Evolutionary conservation across 1,140 invertebrate species (phyloP).

Genomic region (Caerostris extrusa): DNA sequence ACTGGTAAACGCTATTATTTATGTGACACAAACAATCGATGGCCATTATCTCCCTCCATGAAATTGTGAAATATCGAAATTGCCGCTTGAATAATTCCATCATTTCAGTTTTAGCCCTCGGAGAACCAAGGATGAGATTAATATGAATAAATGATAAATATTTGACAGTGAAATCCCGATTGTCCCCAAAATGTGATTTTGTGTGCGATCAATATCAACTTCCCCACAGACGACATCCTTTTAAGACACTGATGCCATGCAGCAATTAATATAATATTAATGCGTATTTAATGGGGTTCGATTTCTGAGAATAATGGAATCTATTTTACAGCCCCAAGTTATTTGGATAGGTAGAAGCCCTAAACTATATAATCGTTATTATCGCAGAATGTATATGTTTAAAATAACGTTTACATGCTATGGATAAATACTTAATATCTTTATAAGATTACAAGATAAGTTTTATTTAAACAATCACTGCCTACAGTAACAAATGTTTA

Average conservation of each 20-base stretch:
- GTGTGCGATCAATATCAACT: background rate
- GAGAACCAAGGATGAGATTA: background rate
- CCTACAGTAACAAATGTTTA: too few relatives aligned
- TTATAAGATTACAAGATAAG: too few relatives aligned
- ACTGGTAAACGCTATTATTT: background rate
- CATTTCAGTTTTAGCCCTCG: background rate
- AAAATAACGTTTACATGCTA: too few relatives aligned
- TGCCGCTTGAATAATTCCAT: background rate
- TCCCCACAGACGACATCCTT: background rate
- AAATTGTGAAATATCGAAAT: background rate
- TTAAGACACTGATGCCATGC: background rate
- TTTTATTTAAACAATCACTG: too few relatives aligned
- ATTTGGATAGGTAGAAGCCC: too few relatives aligned
- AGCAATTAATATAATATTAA: background rate
- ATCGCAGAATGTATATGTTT: too few relatives aligned
- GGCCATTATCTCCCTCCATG: background rate
- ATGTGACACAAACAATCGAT: background rate
- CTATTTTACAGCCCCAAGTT: too few relatives aligned
- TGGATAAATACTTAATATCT: too few relatives aligned
- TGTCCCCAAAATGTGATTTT: background rate
- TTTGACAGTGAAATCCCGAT: slow-evolving; percentile 5
- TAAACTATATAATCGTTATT: too few relatives aligned
- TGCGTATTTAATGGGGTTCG: background rate
- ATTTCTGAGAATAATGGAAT: background rate
- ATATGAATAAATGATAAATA: background rate